phyloP scores from a whole-genome alignment of 2,113 vertebrate species.

The Pelodiscus sinensis region DNA sequence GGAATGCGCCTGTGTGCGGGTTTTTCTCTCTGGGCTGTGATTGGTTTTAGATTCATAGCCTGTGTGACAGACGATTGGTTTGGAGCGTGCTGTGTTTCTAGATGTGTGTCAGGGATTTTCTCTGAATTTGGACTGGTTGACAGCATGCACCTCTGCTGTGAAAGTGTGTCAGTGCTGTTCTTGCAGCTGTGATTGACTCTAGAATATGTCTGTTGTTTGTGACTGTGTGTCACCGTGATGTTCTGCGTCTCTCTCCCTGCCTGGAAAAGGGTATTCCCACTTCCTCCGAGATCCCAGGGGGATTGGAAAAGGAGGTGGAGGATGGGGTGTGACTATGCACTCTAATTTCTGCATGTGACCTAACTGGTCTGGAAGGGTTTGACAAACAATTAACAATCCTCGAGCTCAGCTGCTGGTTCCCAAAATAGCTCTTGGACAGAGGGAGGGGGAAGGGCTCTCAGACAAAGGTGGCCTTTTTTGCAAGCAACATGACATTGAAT shows the following conservation, averaged over 20 bases:
- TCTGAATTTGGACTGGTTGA: background rate
- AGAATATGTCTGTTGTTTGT: background rate
- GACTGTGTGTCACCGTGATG: fast-evolving
- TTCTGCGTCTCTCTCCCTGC: fast-evolving
- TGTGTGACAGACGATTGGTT: background rate
- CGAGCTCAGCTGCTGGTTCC: conserved; percentile 79
- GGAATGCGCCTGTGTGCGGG: background rate
- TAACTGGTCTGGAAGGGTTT: conserved; percentile 69
- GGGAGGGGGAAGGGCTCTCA: conserved; percentile 47
- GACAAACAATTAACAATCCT: conserved; percentile 81
- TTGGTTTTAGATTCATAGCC: background rate
- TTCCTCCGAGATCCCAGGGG: background rate
- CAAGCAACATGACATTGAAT: conserved; percentile 14
- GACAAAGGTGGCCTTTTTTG: conserved; percentile 75
- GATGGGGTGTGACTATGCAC: background rate
- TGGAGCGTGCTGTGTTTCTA: background rate
- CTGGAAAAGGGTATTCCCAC: background rate
- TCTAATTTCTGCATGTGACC: conserved; percentile 50
- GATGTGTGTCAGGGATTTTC: background rate
- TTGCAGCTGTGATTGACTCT: background rate
- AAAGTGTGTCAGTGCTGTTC: background rate
- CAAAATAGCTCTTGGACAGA: conserved; percentile 76
- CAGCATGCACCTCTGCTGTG: background rate
- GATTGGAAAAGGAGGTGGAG: background rate
- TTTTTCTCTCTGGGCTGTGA: background rate